Base-by-base conservation (phyloP, 1,140 invertebrate species). In the Brachionus angularis region DNA sequence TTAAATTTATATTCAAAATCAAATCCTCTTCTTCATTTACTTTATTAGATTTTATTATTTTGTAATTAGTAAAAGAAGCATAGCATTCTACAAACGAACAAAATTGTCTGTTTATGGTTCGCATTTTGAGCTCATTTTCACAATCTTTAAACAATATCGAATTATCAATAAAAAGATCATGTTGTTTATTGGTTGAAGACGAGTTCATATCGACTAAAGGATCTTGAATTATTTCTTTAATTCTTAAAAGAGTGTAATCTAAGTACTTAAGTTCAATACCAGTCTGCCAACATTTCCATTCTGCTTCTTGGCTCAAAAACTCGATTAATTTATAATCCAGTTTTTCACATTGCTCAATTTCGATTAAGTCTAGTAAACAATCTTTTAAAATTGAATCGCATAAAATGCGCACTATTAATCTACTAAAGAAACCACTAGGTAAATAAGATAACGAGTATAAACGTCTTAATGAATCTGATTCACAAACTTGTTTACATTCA, bases 221-320 rank as follows among this genome's bases (percentile, higher is more conserved):
- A 39, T 84, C 83, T 16, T 86, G 86, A 27, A 88, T 85, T 16
- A 93, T 85, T 82, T 96, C 91, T 75, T 90, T 88, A 74, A 96
- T 83, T 33, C 88, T 84, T 71, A 95, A 85, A n/a, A 96, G 80
- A 0, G 87, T 85, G 1, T 90, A 87, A 33, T 88, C 86, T 0
- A 90, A 86, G 76, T 91, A 89, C 44, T 88, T 86, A 1, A 98
- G 82, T 75, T 93, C 89, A 72, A 96, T 83, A 0, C 95, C 95
- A 0, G 91, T 92, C 79, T 95, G 91, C 95, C 95, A 98, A 3
- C 96, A 86, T 64, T 89, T 85, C 94, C 94, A 98, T 16, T 67
- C 62, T 1, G 62, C 62, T 47, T 67, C 62, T 67, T 67, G 62
- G 16, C 47, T 34, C 27, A 67, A 46, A 47, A 67, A 67, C 21